Evolutionary conservation across 2,113 vertebrate genomes (phyloP).

Genomic region (Chloroceryle aenea): DNA sequence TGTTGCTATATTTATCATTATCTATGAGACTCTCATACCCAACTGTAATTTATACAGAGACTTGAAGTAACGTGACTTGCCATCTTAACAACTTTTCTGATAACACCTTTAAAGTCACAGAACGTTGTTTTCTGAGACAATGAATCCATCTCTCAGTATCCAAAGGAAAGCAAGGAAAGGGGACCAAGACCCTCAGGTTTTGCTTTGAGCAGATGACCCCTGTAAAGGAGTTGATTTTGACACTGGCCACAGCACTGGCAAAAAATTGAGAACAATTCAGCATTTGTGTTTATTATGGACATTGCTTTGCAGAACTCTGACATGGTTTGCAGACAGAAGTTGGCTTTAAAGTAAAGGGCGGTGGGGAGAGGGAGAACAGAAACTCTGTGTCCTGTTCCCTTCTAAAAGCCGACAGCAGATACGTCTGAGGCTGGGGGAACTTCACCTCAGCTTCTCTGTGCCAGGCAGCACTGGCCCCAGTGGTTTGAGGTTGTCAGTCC

Average conservation of each 20-base stretch:
- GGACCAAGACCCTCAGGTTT: neutral
- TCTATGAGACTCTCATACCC: neutral
- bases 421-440: neutral
- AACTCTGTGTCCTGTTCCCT: neutral
- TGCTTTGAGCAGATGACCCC: neutral
- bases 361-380: neutral
- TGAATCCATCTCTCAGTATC: neutral
- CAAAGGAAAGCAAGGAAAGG: neutral
- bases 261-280: neutral
- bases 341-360: neutral
- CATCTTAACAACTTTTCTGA: slow-evolving; percentile 5
- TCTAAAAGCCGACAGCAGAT: neutral
- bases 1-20: slow-evolving; percentile 51
- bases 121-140: neutral
- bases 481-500: neutral
- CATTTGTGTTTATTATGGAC: neutral
- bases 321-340: neutral
- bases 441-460: neutral
- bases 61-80: slow-evolving; percentile 49
- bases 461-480: neutral
- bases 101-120: slow-evolving; percentile 5
- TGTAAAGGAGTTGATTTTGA: neutral
- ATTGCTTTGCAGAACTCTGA: neutral
- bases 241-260: neutral
- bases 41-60: slow-evolving; percentile 15